Base-by-base conservation (phyloP, 2,888 invertebrate genomes). In the Apotomis turbidana region DNA sequence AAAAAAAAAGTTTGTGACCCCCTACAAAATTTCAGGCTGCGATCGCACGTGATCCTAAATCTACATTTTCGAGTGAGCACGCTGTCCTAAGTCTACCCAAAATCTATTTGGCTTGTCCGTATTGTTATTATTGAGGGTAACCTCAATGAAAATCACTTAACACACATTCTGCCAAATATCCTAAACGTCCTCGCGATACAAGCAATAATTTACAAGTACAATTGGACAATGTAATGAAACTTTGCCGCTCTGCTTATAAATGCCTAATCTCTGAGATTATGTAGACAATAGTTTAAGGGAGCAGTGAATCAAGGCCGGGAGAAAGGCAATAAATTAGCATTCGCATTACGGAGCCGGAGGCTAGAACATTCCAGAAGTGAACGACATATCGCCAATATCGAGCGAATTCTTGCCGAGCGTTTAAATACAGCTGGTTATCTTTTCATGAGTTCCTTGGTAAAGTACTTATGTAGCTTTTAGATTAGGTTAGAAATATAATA, bases 271-370 rank as follows among this genome's bases (percentile, higher is more conserved):
- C 58, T 38, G 55, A 68, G 68, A 72, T 72, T 72, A 72, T 55
- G 60, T 70, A 73, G 71, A 76, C 74, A 77, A 77, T 76, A 72
- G 74, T 76, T 67, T 71, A 72, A 71, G 74, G 74, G 73, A 77
- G 76, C 76, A 73, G 71, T 76, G 71, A 74, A 79, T 78, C 79
- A 79, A 76, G 78, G 74, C 55, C 72, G 74, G 74, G 78, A 69
- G 69, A 64, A 74, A 70, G 74, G 77, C 74, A 63, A 80, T 81
- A 79, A 78, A 81, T 81, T 80, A 76, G 75, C 70, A 74, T 71
- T 74, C 74, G 76, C 79, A 77, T 78, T 81, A 78, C 78, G 71
- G 72, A 74, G 74, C 77, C 63, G 46, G 41, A 46, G 71, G 64
- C 55, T 67, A 58, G 68, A 71, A 64, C 71, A 74, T 70, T 71